Evolutionary conservation across 2,113 vertebrate species (phyloP), one percentile per base, ranked within the genome.

Genomic region (Elephantulus edwardii): DNA sequence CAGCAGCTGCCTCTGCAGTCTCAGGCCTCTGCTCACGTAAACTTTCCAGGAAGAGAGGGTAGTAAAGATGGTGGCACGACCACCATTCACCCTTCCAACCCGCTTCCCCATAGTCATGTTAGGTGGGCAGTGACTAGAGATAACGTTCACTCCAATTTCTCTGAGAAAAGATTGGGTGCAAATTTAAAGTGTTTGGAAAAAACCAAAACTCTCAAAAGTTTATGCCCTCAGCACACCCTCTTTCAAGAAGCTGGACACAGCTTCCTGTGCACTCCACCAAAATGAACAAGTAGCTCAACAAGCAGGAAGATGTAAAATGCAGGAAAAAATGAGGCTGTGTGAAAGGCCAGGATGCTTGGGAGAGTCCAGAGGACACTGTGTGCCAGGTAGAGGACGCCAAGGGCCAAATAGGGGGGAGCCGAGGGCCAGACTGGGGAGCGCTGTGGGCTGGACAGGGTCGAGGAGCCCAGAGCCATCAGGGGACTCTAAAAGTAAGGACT

Each of bases 371-470:
- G n/a, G n/a, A n/a, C n/a, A n/a, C n/a, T n/a, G n/a, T n/a, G n/a
- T n/a, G n/a, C n/a, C n/a, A n/a, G n/a, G n/a, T n/a, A n/a, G n/a
- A n/a, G n/a, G n/a, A n/a, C n/a, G n/a, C n/a, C n/a, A n/a, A n/a
- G n/a, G n/a, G n/a, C n/a, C n/a, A n/a, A n/a, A n/a, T 12, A 4
- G 60, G 35, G 26, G 0, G 30, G 35, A 0, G 14, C 75, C 24
- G 3, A 8, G 19, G 20, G 38, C 28, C 42, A 12, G 70, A 52
- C n/a, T n/a, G n/a, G n/a, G n/a, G n/a, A n/a, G n/a, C n/a, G n/a
- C n/a, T n/a, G n/a, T n/a, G n/a, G n/a, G n/a, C n/a, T n/a, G n/a
- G 26, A 17, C 42, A 12, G 42, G 42, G 26, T 22, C 38, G 16
- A 16, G 13, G 14, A 22, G n/a, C 33, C 24, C 42, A 33, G 19